Evolutionary conservation across 2,113 vertebrate species (phyloP), one percentile per base, ranked within the genome.

Genomic region (Isurus oxyrinchus): DNA sequence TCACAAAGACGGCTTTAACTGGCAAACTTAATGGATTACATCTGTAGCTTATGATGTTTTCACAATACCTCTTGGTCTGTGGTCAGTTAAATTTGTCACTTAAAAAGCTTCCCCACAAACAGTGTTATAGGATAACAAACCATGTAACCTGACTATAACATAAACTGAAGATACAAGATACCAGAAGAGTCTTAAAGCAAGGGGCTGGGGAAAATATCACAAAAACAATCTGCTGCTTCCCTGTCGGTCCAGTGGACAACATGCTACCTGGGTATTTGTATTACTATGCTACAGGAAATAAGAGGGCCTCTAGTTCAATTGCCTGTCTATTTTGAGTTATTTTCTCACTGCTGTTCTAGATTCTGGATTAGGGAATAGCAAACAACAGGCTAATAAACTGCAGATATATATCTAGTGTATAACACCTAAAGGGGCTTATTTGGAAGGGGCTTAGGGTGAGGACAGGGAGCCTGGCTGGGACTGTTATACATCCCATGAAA

Each of bases 41-140:
- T 67, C 94, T 95, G 94, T 95, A 69, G 27, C 67, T 55, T 95
- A 76, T 23, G 27, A 95, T 95, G 66, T 95, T 95, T 95, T 95
- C 27, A 69, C 55, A 95, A 67, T 55, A 53, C 76, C 94, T 95
- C 40, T 13, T 72, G 66, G 67, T 69, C 66, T 95, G 94, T 95
- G 94, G 94, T 95, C 94, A 76, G 67, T 95, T 95, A 95, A 95
- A 72, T 95, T 53, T 72, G 94, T 95, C 67, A 95, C 63, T 95
- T 95, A 49, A 95, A 95, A 95, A 67, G 67, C 44, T 95, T 72
- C 40, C 31, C 66, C 49, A 31, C 25, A 0, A 72, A 55, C 67
- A 49, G 94, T 72, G 44, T 95, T 95, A 55, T 69, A 95, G 94
- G 94, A 95, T 76, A 95, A 95, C 94, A 95, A 55, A 49, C 66